phyloP scores from a whole-genome alignment of 2,888 invertebrate genomes.

The Stenodema calcarata region DNA sequence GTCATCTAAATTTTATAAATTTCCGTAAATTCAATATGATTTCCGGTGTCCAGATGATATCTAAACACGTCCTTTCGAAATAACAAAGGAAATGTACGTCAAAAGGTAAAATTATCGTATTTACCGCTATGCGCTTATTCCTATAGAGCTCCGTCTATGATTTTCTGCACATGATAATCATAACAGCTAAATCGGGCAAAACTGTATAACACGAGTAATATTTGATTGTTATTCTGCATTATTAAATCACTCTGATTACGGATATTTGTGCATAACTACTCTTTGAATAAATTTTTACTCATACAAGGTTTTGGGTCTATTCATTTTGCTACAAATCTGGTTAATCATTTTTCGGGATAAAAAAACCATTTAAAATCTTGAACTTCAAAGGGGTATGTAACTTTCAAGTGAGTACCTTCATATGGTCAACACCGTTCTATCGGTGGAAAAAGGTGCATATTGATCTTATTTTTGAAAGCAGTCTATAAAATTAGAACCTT shows the following conservation, averaged over 20 bases:
- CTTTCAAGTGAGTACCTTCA: too few species aligned
- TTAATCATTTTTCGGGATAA: too few species aligned
- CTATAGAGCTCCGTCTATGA: background rate
- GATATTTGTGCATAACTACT: slow-evolving; percentile 6
- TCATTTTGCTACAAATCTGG: background rate
- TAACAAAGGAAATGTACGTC: background rate
- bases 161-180: background rate
- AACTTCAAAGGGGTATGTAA: too few species aligned
- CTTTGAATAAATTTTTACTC: background rate
- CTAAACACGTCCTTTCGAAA: background rate
- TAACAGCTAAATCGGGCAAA: background rate
- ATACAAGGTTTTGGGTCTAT: background rate
- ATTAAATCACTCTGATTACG: background rate
- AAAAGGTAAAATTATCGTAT: background rate
- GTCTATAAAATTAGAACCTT: too few species aligned
- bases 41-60: background rate
- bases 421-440: too few species aligned
- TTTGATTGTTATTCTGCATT: slow-evolving; percentile 6
- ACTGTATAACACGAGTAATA: background rate
- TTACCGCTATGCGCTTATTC: background rate
- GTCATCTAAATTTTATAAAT: background rate
- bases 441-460: too few species aligned
- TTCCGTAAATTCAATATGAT: background rate
- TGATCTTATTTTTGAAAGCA: too few species aligned
- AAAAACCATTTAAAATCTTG: too few species aligned